Evolutionary conservation across 2,113 vertebrate species (phyloP), one percentile per base, ranked within the genome.

Genomic region (Austrofundulus limnaeus): DNA sequence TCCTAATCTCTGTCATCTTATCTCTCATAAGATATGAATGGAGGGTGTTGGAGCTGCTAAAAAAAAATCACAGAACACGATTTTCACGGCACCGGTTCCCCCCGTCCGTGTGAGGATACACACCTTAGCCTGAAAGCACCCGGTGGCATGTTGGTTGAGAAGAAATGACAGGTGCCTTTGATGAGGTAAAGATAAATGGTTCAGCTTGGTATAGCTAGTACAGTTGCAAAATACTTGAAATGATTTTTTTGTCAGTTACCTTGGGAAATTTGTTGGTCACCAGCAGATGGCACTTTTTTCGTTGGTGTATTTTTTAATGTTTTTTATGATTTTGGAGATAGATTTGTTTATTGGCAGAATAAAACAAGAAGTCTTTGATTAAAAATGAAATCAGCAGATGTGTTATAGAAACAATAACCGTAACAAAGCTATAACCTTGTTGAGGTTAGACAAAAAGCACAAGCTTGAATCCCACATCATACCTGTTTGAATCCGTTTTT

Each of bases 251-350:
- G 57, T 67, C 67, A 77, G 77, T 81, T 79, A 74, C 64, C 25
- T 54, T 80, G 67, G 78, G 70, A 24, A 17, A 50, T 61, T 78
- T 53, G 11, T 7, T 28, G 19, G 28, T 42, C 20, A 39, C 85
- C 85, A 85, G 64, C 49, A 85, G 82, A 81, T 86, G 83, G 70
- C 70, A 78, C 50, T 77, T 25, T 54, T 67, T 60, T 81, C n/a
- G n/a, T n/a, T n/a, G n/a, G 75, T 66, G 51, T 37, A 38, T 67
- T 13, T 77, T 72, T 72, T 60, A 37, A 16, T 11, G 59, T 60
- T 70, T 71, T 43, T 41, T 60, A 24, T 53, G 17, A 38, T 42
- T 55, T 10, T 38, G 46, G 10, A 19, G 31, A 53, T 67, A 65
- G 24, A 4, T 14, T 47, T 53, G 54, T 10, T 53, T 24, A 21